phyloP scores from a whole-genome alignment of 2,888 invertebrate genomes.

The Scaeva pyrastri region DNA sequence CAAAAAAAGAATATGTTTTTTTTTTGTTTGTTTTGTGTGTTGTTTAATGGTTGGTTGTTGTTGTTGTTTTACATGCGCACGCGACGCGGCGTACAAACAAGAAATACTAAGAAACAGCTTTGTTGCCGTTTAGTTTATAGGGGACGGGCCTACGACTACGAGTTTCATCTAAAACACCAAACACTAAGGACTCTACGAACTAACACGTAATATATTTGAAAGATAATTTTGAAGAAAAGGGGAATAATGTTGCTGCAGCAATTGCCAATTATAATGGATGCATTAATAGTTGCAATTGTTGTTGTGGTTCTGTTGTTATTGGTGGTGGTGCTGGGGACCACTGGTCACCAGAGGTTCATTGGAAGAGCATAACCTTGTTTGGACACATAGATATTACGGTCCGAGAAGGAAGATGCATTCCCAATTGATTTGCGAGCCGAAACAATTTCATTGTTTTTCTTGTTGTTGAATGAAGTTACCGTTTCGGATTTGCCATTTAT shows the following conservation, averaged over 20 bases:
- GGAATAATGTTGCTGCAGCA: slow-evolving; percentile 60
- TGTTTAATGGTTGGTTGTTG: slow-evolving; percentile 57
- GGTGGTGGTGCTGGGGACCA: slow-evolving; percentile 78
- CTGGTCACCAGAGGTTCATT: slow-evolving; percentile 84
- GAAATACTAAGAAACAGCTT: slow-evolving; percentile 71
- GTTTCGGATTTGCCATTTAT: slow-evolving; percentile 82
- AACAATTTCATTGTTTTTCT: slow-evolving; percentile 12
- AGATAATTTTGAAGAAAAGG: slow-evolving; percentile 79
- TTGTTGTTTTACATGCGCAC: slow-evolving; percentile 50
- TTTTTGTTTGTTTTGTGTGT: slow-evolving; percentile 36
- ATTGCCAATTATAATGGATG: slow-evolving; percentile 78
- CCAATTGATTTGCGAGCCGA: slow-evolving; percentile 22
- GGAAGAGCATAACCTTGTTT: slow-evolving; percentile 84
- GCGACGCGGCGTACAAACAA: slow-evolving; percentile 66
- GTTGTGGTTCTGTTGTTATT: slow-evolving; percentile 70
- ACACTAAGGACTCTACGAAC: slow-evolving; percentile 82
- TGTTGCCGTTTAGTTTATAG: slow-evolving; percentile 51
- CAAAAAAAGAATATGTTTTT: slow-evolving; percentile 49
- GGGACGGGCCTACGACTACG: slow-evolving; percentile 68
- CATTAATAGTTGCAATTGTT: slow-evolving; percentile 77
- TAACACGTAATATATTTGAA: slow-evolving; percentile 82
- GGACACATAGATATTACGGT: slow-evolving; percentile 83
- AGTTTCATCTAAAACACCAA: slow-evolving; percentile 82
- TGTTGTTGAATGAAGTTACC: slow-evolving; percentile 77
- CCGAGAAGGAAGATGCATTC: slow-evolving; percentile 75